These are phyloP conservation scores for Enteromius afrohamiltoni DNA, from an alignment of 2,797 vertebrate genomes.

Conservation along the genomic window DNA sequence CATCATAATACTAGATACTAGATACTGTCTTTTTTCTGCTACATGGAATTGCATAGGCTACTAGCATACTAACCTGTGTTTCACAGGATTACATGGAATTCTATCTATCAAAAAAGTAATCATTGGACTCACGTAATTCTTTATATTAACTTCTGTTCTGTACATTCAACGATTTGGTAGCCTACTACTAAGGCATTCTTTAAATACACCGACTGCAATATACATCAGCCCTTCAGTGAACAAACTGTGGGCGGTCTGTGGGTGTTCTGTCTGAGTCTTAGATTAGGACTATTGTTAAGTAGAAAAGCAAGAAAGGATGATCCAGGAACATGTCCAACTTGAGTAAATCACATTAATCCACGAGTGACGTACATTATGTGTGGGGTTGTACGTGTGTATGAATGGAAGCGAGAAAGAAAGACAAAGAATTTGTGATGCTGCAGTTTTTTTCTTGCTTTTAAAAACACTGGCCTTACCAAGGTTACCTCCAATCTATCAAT, in stretches of 20 bases:
- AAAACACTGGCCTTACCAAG: conserved; percentile 36
- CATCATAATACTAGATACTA: neutral
- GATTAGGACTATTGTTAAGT: conserved; percentile 21
- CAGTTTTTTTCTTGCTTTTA: conserved; percentile 25
- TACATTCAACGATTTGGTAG: neutral
- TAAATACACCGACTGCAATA: neutral
- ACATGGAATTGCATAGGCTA: neutral
- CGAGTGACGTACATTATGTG: neutral
- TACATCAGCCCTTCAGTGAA: neutral
- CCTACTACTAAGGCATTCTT: neutral
- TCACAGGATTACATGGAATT: neutral
- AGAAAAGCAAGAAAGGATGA: conserved; percentile 23
- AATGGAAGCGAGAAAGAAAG: conserved; percentile 19
- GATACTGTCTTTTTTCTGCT: neutral
- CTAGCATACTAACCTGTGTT: neutral
- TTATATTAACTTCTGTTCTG: neutral
- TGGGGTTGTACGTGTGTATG: conserved; percentile 1
- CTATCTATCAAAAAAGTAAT: neutral
- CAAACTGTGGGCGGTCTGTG: conserved; percentile 1
- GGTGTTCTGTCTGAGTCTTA: conserved; percentile 36
- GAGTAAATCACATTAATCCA: neutral
- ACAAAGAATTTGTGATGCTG: neutral
- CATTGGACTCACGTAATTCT: neutral
- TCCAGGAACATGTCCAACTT: conserved; percentile 12
- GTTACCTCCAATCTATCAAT: conserved; percentile 54